These are phyloP conservation scores for Elymnias hypermnestra DNA, from an alignment of 1,140 invertebrate genomes.

Conservation along the genomic window DNA sequence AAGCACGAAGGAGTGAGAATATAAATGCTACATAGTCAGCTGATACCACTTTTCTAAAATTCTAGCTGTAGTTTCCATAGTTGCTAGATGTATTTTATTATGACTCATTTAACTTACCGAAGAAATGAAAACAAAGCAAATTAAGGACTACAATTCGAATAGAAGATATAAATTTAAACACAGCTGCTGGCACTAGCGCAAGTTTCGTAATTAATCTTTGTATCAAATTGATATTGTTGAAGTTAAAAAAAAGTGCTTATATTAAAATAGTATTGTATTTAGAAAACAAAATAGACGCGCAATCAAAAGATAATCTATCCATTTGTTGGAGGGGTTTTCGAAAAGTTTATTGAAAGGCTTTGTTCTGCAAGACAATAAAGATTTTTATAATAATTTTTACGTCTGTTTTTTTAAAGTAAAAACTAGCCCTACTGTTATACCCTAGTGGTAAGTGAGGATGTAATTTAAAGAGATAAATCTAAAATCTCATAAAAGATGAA, in stretches of 20 bases:
- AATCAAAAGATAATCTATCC: slow-evolving; percentile 2
- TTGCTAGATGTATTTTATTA: too few relatives aligned
- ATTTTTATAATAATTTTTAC: too few relatives aligned
- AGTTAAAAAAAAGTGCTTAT: neutral
- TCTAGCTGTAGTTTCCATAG: too few relatives aligned
- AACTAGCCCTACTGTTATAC: too few relatives aligned
- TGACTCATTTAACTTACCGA: too few relatives aligned
- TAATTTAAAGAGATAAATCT: too few relatives aligned
- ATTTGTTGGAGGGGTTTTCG: neutral
- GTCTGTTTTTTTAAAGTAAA: too few relatives aligned
- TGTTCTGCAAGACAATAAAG: neutral
- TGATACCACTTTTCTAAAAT: too few relatives aligned
- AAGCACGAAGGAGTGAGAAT: too few relatives aligned
- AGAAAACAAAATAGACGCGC: neutral
- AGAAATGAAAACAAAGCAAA: neutral
- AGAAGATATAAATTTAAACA: slow-evolving; percentile 4
- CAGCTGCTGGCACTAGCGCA: slow-evolving; percentile 9
- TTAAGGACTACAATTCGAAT: neutral
- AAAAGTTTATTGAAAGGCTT: neutral
- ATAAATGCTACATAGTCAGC: too few relatives aligned
- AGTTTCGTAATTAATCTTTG: slow-evolving; percentile 17
- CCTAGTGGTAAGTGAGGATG: too few relatives aligned
- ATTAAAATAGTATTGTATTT: neutral
- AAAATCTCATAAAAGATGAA: too few relatives aligned
- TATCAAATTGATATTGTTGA: slow-evolving; percentile 1